phyloP scores from a whole-genome alignment of 2,888 invertebrate genomes.

The Ametastegia equiseti region DNA sequence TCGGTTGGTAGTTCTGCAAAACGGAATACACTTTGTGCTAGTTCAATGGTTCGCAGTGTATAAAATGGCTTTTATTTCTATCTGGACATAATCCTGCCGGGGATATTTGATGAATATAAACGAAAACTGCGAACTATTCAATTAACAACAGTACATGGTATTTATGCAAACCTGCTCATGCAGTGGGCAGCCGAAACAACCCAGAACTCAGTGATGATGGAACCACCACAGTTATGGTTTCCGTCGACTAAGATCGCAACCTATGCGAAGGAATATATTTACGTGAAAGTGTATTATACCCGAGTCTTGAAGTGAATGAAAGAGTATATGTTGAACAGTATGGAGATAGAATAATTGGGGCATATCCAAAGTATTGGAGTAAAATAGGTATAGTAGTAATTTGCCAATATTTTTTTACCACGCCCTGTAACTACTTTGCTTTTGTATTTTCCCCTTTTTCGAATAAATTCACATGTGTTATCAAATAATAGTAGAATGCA shows the following conservation, averaged over 20 bases:
- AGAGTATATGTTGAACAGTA: not conserved
- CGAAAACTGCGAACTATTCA: not conserved
- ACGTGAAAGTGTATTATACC: not conserved
- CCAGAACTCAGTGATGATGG: conserved; percentile 41
- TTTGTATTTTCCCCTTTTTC: not conserved
- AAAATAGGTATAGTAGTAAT: not conserved
- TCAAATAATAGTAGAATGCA: not conserved
- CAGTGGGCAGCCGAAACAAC: conserved; percentile 43
- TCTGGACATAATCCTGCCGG: no score
- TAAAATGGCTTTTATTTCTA: not conserved
- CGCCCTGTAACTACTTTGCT: not conserved
- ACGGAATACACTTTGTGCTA: not conserved
- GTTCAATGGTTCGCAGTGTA: not conserved
- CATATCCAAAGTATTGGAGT: not conserved
- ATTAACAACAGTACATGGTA: not conserved
- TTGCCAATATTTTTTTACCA: not conserved
- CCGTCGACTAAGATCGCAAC: not conserved
- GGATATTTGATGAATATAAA: not conserved
- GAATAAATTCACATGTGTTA: not conserved
- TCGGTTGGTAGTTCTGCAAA: not conserved
- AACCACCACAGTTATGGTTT: conserved; percentile 33
- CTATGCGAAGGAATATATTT: not conserved
- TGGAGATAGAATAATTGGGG: not conserved
- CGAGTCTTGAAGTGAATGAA: not conserved
- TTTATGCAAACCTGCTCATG: not conserved